Conservation (phyloP, 2,797 vertebrate genomes). For the Rhinichthys osculus region DNA sequence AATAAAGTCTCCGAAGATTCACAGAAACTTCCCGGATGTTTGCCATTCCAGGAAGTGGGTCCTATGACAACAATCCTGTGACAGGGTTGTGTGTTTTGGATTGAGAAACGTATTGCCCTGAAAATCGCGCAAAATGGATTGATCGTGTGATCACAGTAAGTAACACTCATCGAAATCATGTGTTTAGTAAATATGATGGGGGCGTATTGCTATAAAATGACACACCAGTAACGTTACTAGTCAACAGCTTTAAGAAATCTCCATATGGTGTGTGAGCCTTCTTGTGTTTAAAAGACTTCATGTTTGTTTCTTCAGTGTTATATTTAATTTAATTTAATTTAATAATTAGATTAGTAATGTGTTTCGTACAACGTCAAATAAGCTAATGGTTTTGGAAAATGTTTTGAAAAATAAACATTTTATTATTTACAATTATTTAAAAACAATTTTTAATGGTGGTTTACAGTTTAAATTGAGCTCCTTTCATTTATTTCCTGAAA, state of each 20-base stretch:
- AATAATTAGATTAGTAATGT: background rate
- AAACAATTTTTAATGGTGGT: too few species aligned
- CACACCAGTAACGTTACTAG: background rate
- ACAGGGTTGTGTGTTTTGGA: background rate
- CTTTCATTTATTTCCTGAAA: background rate
- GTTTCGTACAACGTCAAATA: background rate
- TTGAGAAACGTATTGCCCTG: background rate
- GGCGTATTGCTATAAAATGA: background rate
- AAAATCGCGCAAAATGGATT: slow-evolving; percentile 15
- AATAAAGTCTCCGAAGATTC: background rate
- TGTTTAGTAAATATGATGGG: background rate
- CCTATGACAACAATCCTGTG: slow-evolving; percentile 66
- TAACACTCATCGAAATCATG: slow-evolving; percentile 42
- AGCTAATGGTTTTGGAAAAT: background rate
- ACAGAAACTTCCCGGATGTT: slow-evolving; percentile 54
- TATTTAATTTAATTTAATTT: too few species aligned
- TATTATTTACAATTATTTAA: fast-evolving
- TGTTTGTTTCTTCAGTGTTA: background rate
- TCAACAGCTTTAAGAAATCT: slow-evolving; percentile 1
- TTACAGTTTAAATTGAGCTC: background rate
- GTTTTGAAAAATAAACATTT: background rate
- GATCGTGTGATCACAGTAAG: slow-evolving; percentile 39
- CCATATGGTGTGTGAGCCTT: slow-evolving; percentile 7
- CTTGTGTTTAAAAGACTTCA: slow-evolving; percentile 10
- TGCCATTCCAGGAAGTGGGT: slow-evolving; percentile 56